Percentiles rank a stretch among this genome's conserved stretches.
These are phyloP conservation scores for Papilio gigon DNA, from an alignment of 2,888 invertebrate genomes.

Conservation along the genomic window DNA sequence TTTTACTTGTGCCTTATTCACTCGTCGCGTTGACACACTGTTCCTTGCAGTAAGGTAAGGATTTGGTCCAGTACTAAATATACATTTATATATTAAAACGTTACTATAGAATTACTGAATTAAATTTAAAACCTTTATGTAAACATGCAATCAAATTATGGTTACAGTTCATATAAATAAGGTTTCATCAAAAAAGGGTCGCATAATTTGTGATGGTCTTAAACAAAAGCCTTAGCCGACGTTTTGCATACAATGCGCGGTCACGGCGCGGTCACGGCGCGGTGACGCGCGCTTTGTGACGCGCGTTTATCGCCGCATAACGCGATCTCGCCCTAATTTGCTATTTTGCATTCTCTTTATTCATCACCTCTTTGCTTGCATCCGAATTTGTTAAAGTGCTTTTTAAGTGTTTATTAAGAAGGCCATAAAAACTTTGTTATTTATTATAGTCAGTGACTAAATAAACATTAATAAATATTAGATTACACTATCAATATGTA, in stretches of 20 bases:
- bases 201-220: constrained; percentile 30
- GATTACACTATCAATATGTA: not conserved
- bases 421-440: no score
- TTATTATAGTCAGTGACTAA: no score
- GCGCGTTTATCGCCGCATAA: constrained; percentile 58
- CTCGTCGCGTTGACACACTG: no score
- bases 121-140: not conserved
- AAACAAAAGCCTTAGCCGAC: constrained; percentile 36
- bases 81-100: not conserved
- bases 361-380: constrained; percentile 60
- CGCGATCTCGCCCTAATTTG: constrained; percentile 66
- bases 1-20: not conserved
- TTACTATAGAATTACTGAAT: not conserved
- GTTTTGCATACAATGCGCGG: constrained; percentile 75
- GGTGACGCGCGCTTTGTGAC: constrained; percentile 61
- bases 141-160: not conserved
- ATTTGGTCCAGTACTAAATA: no score
- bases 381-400: not conserved
- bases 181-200: constrained; percentile 13
- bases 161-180: constrained; percentile 11
- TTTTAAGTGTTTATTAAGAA: not conserved
- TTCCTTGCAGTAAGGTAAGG: no score
- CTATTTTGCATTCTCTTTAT: constrained; percentile 58
- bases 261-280: constrained; percentile 55
- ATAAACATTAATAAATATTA: not conserved